Base-by-base conservation (phyloP, 2,888 invertebrate genomes). In the Sericinus montela region DNA sequence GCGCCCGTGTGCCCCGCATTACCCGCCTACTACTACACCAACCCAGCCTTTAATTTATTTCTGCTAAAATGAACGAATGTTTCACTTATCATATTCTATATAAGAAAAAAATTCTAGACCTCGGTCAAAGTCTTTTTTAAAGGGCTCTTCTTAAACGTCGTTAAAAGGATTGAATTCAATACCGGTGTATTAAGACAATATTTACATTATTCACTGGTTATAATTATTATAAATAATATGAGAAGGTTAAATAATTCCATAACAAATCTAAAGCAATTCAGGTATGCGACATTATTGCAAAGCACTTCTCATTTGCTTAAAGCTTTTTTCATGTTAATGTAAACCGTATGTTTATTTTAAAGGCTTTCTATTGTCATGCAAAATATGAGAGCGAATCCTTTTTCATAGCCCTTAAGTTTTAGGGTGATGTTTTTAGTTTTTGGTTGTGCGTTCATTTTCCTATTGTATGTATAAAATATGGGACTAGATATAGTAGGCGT, bases 21-120 rank as follows among this genome's bases (percentile, higher is more conserved):
- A 72, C 73, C 73, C 71, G 73, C 69, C 63, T 69, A 62, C 73
- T 67, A 72, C 58, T 58, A 55, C 55, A 55, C 70, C 75, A 68
- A 72, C 71, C 69, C 65, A 67, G 67, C 69, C 67, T 77, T 77
- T 73, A 69, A 80, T 78, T 80, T 76, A 76, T 78, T 75, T 72
- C 65, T 65, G 57, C 58, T 67, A 61, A 66, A 74, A 75, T 69
- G 69, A 69, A 69, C 55, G 53, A 59, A 66, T 59, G 49, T 51
- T 57, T 30, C 36, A 36, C 39, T 49, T 39, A 34, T 43, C 32
- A 43, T 34, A 13, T 44, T 36, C 5, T 19, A 19, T 19, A 48
- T 36, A 38, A 8, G 16, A 35, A 15, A 34, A 36, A 48, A 44
- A 39, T 47, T 45, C 28, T 39, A 44, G 16, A 29, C 28, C 19